Conservation (phyloP, 2,888 invertebrate genomes). For the Xylophagus ater region DNA sequence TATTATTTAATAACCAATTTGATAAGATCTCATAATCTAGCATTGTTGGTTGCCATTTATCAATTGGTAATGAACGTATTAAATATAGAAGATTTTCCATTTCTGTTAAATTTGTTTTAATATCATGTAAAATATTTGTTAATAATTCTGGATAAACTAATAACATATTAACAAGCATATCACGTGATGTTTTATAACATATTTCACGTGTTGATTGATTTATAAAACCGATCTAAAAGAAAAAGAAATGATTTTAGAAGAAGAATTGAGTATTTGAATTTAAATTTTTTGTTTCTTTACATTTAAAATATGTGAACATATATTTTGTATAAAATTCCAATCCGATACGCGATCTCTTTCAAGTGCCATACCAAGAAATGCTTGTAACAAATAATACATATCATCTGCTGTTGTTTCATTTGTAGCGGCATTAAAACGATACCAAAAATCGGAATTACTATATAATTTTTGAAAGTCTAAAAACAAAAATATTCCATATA, state of each 20-base stretch:
- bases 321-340: constrained; percentile 51
- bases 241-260: constrained; percentile 8
- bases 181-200: constrained; percentile 63
- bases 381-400: constrained; percentile 63
- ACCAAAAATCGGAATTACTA: constrained; percentile 39
- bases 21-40: constrained; percentile 53
- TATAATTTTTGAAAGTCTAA: constrained; percentile 42
- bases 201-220: constrained; percentile 55
- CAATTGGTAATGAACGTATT: constrained; percentile 59
- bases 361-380: constrained; percentile 69
- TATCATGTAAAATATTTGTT: constrained; percentile 44
- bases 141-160: constrained; percentile 57
- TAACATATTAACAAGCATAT: constrained; percentile 57
- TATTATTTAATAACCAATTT: constrained; percentile 52
- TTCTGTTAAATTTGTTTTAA: constrained; percentile 38
- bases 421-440: constrained; percentile 53
- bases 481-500: constrained; percentile 15
- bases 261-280: constrained; percentile 8
- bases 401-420: constrained; percentile 56
- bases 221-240: constrained; percentile 58
- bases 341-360: constrained; percentile 47
- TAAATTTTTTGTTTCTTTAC: constrained; percentile 34
- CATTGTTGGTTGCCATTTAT: constrained; percentile 55
- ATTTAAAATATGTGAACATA: constrained; percentile 58
- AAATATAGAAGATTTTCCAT: constrained; percentile 43